Conservation (phyloP, 2,888 invertebrate species). For the Pseudococcus jackbeardsleyi region DNA sequence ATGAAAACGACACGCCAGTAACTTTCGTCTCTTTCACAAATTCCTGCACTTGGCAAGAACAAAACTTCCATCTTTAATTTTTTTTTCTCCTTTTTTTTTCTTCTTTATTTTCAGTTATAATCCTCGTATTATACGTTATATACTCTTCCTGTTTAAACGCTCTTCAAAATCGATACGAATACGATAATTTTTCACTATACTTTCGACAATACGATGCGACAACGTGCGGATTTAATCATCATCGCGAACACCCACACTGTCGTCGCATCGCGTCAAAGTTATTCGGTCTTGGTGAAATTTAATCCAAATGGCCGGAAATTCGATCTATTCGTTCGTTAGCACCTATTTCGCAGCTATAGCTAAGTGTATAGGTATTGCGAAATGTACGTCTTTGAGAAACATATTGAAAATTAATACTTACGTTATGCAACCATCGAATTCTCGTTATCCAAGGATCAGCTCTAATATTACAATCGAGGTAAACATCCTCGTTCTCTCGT, state of each 20-base stretch:
- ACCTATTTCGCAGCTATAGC: background rate
- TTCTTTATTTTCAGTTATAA: background rate
- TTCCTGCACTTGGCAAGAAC: constrained; percentile 38
- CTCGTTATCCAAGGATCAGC: constrained; percentile 70
- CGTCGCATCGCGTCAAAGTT: no score
- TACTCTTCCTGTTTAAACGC: background rate
- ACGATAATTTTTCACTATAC: background rate
- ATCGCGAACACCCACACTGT: background rate
- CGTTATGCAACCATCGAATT: constrained; percentile 70
- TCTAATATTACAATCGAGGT: constrained; percentile 70
- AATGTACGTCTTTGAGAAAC: background rate
- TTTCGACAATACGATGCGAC: background rate
- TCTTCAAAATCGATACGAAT: background rate
- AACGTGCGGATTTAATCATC: background rate
- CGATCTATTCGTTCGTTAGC: background rate
- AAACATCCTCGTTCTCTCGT: constrained; percentile 71
- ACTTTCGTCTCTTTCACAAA: constrained; percentile 7
- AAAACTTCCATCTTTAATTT: background rate
- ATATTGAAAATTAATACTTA: constrained; percentile 67
- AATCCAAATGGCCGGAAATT: constrained; percentile 1
- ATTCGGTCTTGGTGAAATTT: background rate
- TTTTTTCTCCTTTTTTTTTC: background rate
- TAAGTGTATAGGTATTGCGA: background rate
- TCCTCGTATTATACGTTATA: background rate
- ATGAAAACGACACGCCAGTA: constrained; percentile 17